These are phyloP conservation scores for Apteryx mantelli DNA, from an alignment of 2,113 vertebrate species.

Conservation along the genomic window DNA sequence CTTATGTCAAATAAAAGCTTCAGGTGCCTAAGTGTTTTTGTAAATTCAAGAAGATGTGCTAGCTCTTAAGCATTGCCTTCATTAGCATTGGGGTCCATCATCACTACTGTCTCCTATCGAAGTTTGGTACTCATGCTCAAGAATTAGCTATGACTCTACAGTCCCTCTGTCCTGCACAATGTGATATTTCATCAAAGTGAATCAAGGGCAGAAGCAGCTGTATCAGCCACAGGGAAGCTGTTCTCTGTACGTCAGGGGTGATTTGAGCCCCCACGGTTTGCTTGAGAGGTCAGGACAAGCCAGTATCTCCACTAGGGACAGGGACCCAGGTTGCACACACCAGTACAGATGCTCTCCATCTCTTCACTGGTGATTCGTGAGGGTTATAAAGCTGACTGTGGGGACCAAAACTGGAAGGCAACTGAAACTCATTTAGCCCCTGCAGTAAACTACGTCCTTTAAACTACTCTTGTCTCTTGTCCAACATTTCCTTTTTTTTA, in stretches of 20 bases:
- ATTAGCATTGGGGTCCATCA: background rate
- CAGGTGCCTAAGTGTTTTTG: background rate
- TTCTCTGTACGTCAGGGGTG: fast-evolving
- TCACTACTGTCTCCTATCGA: background rate
- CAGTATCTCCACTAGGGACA: background rate
- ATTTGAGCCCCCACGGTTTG: background rate
- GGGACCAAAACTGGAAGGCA: background rate
- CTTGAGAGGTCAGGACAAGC: background rate
- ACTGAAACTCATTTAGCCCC: background rate
- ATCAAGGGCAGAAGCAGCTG: background rate
- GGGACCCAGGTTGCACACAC: fast-evolving
- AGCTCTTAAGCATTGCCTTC: background rate
- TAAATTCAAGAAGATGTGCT: background rate
- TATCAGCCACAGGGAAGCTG: fast-evolving
- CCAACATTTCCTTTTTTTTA: background rate
- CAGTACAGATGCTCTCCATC: background rate
- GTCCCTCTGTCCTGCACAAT: background rate
- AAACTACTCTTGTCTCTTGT: background rate
- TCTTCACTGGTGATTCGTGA: background rate
- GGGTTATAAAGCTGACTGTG: background rate
- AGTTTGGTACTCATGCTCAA: background rate
- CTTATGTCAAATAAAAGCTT: background rate
- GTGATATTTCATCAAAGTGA: background rate
- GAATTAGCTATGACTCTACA: background rate
- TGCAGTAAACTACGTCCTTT: background rate